phyloP scores from a whole-genome alignment of 2,888 invertebrate species.

The Athalia circularis region DNA sequence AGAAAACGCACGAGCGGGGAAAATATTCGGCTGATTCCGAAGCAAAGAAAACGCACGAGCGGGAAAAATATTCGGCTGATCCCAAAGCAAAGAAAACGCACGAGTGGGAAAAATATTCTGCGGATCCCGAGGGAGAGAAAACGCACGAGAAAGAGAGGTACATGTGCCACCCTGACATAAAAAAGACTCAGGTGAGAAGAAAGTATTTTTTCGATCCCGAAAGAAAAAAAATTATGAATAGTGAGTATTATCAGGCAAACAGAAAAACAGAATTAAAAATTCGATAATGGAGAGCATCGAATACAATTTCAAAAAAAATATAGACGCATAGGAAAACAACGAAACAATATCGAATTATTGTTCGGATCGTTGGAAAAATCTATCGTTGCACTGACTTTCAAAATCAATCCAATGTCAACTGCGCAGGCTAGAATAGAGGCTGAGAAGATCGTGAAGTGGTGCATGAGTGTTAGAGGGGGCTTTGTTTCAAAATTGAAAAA shows the following conservation, averaged over 20 bases:
- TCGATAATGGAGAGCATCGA: not conserved
- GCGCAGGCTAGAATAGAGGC: constrained; percentile 46
- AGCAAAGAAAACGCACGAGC: not conserved
- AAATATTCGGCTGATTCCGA: not conserved
- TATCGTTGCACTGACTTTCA: not conserved
- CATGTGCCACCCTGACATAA: too few relatives aligned
- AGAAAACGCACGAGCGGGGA: not conserved
- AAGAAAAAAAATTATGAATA: not conserved
- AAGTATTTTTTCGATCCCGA: too few relatives aligned
- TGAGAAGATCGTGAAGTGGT: constrained; percentile 42
- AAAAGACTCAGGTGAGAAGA: too few relatives aligned
- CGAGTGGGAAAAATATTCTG: not conserved
- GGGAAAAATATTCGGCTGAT: not conserved
- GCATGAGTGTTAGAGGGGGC: not conserved
- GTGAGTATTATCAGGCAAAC: not conserved
- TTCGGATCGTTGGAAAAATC: constrained; percentile 13
- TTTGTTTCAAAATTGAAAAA: too few relatives aligned
- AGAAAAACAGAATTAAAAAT: not conserved
- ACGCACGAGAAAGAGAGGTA: too few relatives aligned
- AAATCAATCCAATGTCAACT: not conserved
- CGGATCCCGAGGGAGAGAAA: not conserved
- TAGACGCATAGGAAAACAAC: not conserved
- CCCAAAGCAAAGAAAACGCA: not conserved
- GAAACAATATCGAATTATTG: not conserved
- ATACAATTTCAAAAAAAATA: not conserved